A percentile compares a stretch with the other conserved stretches of the same genome.
These are phyloP conservation scores for Amphipoea oculea DNA, from an alignment of 2,888 invertebrate species.

Conservation along the genomic window DNA sequence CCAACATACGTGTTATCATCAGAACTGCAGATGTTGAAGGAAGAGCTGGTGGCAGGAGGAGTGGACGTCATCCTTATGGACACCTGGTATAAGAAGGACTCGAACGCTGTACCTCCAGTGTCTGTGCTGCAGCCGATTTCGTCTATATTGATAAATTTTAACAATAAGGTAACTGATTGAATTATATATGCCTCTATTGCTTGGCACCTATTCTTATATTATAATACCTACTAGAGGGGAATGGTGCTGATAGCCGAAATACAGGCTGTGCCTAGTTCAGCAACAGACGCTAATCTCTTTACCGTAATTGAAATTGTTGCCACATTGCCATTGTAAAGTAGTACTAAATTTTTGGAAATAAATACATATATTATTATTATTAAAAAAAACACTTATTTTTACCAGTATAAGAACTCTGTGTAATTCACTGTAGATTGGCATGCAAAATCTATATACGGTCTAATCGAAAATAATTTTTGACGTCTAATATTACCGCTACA, in stretches of 20 bases:
- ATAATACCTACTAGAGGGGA: too few species aligned
- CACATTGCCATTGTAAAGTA: too few species aligned
- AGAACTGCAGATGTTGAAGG: slow-evolving; percentile 96
- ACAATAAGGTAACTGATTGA: slow-evolving; percentile 92
- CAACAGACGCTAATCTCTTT: too few species aligned
- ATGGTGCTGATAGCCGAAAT: too few species aligned
- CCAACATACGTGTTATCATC: slow-evolving; percentile 98
- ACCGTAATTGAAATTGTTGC: too few species aligned
- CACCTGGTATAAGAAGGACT: slow-evolving; percentile 98
- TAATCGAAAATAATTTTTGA: background rate
- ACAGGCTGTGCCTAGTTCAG: too few species aligned
- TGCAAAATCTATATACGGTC: too few species aligned
- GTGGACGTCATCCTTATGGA: slow-evolving; percentile 96
- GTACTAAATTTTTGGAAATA: too few species aligned
- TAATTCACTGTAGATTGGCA: background rate
- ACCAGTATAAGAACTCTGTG: background rate
- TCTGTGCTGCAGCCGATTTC: slow-evolving; percentile 99
- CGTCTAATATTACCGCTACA: background rate
- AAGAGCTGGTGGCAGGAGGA: slow-evolving; percentile 95
- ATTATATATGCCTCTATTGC: too few species aligned
- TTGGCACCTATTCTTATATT: too few species aligned
- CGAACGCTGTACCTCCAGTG: slow-evolving; percentile 98
- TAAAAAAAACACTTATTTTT: too few species aligned
- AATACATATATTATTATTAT: too few species aligned
- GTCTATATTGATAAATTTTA: slow-evolving; percentile 98